Conservation (phyloP, 2,888 invertebrate species). For the Drosophila birchii region DNA sequence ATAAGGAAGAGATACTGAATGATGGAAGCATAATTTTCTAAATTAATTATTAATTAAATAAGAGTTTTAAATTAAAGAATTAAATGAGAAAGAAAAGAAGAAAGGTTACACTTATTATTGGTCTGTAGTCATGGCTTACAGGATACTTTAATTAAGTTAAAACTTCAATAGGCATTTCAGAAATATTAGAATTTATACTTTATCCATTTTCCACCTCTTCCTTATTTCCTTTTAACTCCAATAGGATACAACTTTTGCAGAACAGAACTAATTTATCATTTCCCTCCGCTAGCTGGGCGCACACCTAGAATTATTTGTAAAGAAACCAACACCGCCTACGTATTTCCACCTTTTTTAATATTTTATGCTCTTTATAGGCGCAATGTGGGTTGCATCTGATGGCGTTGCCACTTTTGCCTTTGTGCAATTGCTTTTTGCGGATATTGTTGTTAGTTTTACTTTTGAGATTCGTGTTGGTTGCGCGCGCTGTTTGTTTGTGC, state of each 20-base stretch:
- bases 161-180: neutral
- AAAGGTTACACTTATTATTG: neutral
- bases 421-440: conserved; percentile 78
- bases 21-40: neutral
- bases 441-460: conserved; percentile 78
- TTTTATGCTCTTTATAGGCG: conserved; percentile 51
- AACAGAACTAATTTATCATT: conserved; percentile 15
- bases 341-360: conserved; percentile 56
- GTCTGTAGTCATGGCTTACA: neutral
- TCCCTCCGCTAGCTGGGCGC: neutral
- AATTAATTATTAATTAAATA: neutral
- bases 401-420: conserved; percentile 61
- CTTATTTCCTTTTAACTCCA: neutral
- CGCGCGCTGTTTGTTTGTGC: conserved; percentile 47
- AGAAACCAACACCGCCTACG: conserved; percentile 19
- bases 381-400: conserved; percentile 37
- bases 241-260: neutral
- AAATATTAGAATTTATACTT: neutral
- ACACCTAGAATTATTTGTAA: conserved; percentile 14
- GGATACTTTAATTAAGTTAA: no score
- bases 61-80: no score
- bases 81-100: no score
- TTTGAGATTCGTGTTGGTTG: conserved; percentile 53
- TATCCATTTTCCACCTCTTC: neutral
- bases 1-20: neutral